phyloP scores from a whole-genome alignment of 2,888 invertebrate species.

The Eulithis prunata region DNA sequence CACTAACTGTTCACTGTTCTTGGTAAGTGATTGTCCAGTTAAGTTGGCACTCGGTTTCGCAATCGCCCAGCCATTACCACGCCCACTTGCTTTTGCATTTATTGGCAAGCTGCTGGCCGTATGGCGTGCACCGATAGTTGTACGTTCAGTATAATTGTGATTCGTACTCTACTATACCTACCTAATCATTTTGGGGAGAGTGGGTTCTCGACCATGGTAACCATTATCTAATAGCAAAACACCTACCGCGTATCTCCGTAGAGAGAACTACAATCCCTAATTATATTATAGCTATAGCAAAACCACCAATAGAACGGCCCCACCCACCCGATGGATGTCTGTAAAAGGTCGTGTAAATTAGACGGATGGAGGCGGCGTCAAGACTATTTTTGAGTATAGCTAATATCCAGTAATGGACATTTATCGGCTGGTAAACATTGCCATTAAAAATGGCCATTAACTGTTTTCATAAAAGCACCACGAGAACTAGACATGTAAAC shows the following conservation, averaged over 20 bases:
- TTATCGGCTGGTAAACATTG: constrained; percentile 5
- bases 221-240: too few relatives aligned
- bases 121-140: background rate
- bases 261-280: too few relatives aligned
- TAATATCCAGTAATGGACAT: constrained; percentile 13
- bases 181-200: too few relatives aligned
- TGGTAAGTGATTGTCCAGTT: constrained; percentile 25
- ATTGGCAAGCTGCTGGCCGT: background rate
- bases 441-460: constrained; percentile 46
- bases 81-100: constrained; percentile 21
- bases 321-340: background rate
- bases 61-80: constrained; percentile 7
- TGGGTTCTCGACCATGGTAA: too few relatives aligned
- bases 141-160: too few relatives aligned
- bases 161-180: too few relatives aligned
- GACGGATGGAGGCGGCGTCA: background rate
- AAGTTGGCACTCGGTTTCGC: constrained; percentile 5
- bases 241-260: too few relatives aligned
- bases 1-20: constrained; percentile 21
- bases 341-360: background rate
- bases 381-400: background rate
- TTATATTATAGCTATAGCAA: background rate
- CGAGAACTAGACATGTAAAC: constrained; percentile 39
- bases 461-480: constrained; percentile 48
- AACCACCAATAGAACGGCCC: background rate